Percentiles rank a stretch among this genome's conserved stretches.
Conservation (phyloP, 2,113 vertebrate genomes). For the Hyperopisus bebe region DNA sequence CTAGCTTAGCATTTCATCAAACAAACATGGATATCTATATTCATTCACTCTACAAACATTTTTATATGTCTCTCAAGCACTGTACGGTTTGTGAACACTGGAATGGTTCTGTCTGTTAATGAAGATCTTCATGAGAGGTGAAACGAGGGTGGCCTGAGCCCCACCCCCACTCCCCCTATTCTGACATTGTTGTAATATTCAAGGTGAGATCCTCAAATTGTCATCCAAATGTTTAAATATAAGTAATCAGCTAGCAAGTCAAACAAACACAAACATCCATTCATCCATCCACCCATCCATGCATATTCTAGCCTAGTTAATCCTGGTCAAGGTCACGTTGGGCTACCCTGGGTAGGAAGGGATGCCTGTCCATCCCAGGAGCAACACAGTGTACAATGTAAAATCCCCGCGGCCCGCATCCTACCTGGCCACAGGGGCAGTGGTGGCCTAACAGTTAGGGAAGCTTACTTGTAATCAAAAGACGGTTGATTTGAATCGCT, state of each 20-base stretch:
- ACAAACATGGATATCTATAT: background rate
- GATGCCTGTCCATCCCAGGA: background rate
- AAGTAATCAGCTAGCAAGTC: background rate
- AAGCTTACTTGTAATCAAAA: too few relatives aligned
- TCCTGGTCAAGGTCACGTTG: background rate
- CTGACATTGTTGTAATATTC: background rate
- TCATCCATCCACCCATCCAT: background rate
- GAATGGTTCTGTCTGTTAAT: background rate
- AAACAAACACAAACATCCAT: background rate
- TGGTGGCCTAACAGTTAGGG: too few relatives aligned
- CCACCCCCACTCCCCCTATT: background rate
- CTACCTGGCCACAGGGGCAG: background rate
- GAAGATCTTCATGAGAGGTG: background rate
- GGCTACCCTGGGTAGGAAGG: background rate
- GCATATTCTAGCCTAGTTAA: background rate
- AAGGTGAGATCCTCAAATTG: background rate
- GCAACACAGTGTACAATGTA: background rate
- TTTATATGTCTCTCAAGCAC: background rate
- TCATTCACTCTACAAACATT: background rate
- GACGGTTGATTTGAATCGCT: too few relatives aligned
- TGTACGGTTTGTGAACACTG: background rate
- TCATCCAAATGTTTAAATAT: background rate
- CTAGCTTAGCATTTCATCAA: background rate
- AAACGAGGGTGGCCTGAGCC: too few relatives aligned
- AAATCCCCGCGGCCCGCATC: background rate